Evolutionary conservation across 2,113 vertebrate genomes (phyloP).

Genomic region (Gymnorhina tibicen): DNA sequence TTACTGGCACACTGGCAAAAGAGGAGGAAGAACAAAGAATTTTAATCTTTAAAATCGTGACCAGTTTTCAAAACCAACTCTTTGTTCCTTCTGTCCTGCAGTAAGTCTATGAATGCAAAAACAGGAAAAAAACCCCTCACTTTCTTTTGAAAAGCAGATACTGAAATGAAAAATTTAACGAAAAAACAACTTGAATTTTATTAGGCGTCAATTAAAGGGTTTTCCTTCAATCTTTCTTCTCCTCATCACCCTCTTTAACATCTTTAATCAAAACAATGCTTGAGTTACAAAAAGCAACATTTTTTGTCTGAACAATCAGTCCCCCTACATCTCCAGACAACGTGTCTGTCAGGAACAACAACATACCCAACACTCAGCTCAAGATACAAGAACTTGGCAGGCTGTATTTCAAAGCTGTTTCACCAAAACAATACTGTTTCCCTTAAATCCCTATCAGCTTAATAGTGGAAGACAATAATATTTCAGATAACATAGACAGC

Average conservation of each 20-base stretch:
- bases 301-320: not conserved
- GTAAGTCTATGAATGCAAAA: not conserved
- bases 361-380: not conserved
- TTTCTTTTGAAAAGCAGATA: not conserved
- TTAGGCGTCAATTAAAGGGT: not conserved
- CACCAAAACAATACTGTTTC: constrained; percentile 4
- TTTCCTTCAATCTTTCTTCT: not conserved
- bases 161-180: not conserved
- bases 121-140: not conserved
- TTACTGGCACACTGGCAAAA: not conserved
- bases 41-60: not conserved
- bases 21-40: not conserved
- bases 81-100: not conserved
- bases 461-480: not conserved
- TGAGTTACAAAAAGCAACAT: not conserved
- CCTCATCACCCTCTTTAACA: not conserved
- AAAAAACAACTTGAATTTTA: not conserved
- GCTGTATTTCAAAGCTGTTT: not conserved
- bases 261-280: not conserved
- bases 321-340: not conserved
- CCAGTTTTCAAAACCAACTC: not conserved
- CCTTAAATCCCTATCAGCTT: constrained; percentile 1
- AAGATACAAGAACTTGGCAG: constrained; percentile 4
- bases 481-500: not conserved
- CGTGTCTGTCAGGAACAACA: not conserved